These are phyloP conservation scores for Cepaea hortensis DNA, from an alignment of 2,888 invertebrate genomes.

Conservation along the genomic window DNA sequence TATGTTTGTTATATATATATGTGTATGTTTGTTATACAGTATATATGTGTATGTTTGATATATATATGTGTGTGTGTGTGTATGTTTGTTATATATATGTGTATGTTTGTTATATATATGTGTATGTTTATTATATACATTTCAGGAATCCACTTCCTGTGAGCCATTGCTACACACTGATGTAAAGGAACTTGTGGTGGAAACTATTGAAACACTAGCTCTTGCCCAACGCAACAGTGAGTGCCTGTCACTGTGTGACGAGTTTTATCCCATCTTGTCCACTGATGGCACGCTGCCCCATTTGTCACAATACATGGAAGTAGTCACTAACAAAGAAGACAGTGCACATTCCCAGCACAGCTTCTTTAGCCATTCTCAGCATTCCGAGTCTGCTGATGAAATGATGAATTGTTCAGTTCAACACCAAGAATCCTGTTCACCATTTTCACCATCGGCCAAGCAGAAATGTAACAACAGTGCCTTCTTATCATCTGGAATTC, in stretches of 20 bases:
- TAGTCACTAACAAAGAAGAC: not conserved
- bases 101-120: too few relatives aligned
- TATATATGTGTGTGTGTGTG: too few relatives aligned
- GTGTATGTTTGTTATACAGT: too few relatives aligned
- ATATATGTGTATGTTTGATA: too few relatives aligned
- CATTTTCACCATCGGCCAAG: not conserved
- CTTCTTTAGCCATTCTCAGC: slow-evolving; percentile 1
- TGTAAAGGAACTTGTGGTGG: slow-evolving; percentile 29
- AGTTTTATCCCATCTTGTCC: slow-evolving; percentile 9
- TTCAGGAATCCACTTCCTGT: not conserved
- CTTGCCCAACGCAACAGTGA: slow-evolving; percentile 19
- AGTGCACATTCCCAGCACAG: slow-evolving; percentile 25
- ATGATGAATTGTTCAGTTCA: not conserved
- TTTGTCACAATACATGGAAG: not conserved
- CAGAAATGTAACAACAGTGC: not conserved
- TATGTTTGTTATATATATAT: too few relatives aligned
- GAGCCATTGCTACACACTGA: slow-evolving; percentile 17
- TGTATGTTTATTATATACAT: not conserved
- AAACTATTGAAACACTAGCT: slow-evolving; percentile 44
- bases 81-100: not conserved
- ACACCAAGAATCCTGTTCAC: not conserved
- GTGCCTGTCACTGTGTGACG: slow-evolving; percentile 44
- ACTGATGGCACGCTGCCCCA: slow-evolving; percentile 1
- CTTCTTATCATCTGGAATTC: not conserved
- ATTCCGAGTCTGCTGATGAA: not conserved